Percentiles rank a stretch among this genome's conserved stretches.
Evolutionary conservation across 1,140 invertebrate species (phyloP).

Genomic region (Spodoptera frugiperda): DNA sequence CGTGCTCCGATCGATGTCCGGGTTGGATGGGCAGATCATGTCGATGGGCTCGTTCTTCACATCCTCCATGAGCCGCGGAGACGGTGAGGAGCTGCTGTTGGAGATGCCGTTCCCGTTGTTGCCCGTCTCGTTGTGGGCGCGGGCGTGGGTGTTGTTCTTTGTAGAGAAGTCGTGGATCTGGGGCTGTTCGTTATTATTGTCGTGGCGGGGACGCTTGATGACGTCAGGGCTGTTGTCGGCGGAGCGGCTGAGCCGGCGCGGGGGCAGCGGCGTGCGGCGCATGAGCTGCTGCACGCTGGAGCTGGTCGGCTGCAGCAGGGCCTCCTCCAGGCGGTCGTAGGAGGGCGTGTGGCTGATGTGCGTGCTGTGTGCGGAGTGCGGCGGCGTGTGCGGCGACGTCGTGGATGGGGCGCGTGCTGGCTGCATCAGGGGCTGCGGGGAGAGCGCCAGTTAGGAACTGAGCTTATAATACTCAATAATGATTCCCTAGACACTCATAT

Average conservation of each 20-base stretch:
- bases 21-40: constrained; percentile 89
- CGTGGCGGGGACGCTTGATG: constrained; percentile 86
- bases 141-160: constrained; percentile 85
- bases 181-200: constrained; percentile 87
- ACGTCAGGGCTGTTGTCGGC: constrained; percentile 88
- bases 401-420: constrained; percentile 83
- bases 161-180: constrained; percentile 90
- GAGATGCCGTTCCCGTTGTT: constrained; percentile 85
- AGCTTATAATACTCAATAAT: not conserved
- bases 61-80: constrained; percentile 87
- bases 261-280: constrained; percentile 88
- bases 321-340: constrained; percentile 88
- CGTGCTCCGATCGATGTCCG: constrained; percentile 90
- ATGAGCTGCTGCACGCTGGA: constrained; percentile 89
- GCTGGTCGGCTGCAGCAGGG: constrained; percentile 87
- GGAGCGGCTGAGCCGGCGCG: constrained; percentile 88
- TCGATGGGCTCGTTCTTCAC: constrained; percentile 94
- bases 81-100: constrained; percentile 87
- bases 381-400: constrained; percentile 73
- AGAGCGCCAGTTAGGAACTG: not conserved
- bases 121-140: constrained; percentile 73
- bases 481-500: not conserved
- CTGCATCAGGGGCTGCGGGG: constrained; percentile 87
- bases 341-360: constrained; percentile 85
- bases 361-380: constrained; percentile 85